These are phyloP conservation scores for Antedon mediterranea DNA, from an alignment of 53 echinoderm and acorn worm species.

Conservation along the genomic window DNA sequence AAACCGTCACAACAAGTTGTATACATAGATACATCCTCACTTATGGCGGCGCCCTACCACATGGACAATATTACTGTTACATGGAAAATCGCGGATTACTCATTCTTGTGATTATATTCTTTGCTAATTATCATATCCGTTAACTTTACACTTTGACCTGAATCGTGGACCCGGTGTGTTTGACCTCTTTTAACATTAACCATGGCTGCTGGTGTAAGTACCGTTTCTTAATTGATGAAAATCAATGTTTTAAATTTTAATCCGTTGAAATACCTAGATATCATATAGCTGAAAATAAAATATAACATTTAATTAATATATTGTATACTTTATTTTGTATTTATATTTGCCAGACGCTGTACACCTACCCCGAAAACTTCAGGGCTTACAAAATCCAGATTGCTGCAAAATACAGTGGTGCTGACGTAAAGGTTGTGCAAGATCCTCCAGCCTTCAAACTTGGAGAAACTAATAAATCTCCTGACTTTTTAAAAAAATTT, in stretches of 20 bases:
- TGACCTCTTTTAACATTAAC: not conserved
- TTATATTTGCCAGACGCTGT: constrained; percentile 47
- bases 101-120: no score
- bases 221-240: not conserved
- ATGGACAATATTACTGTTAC: no score
- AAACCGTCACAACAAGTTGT: no score
- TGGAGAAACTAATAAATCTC: constrained; percentile 84
- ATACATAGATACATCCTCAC: no score
- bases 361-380: constrained; percentile 95
- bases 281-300: not conserved
- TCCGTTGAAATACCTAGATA: not conserved
- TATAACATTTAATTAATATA: constrained; percentile 3
- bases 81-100: no score
- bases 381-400: constrained; percentile 92
- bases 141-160: not conserved
- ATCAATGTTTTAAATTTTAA: not conserved
- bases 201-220: not conserved
- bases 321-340: not conserved
- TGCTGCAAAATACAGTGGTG: constrained; percentile 89
- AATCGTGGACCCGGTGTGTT: not conserved
- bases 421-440: constrained; percentile 69
- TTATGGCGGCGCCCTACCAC: no score
- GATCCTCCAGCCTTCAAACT: constrained; percentile 89
- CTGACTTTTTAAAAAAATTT: constrained; percentile 80
- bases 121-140: no score